phyloP scores from a whole-genome alignment of 2,888 invertebrate genomes.

The Troilus luridus region DNA sequence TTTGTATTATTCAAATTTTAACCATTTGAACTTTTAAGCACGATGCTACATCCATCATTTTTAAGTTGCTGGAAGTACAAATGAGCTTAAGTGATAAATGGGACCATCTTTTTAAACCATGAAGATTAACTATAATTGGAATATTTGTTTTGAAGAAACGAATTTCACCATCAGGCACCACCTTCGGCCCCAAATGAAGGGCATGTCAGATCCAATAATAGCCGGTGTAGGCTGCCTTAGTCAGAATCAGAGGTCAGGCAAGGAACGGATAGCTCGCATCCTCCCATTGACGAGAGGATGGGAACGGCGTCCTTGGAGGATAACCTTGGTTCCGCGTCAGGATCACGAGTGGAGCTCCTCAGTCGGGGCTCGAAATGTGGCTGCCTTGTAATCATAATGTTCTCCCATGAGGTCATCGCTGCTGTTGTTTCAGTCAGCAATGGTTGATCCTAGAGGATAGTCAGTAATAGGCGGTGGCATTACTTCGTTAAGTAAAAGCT shows the following conservation, averaged over 20 bases:
- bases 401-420: neutral
- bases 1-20: no score
- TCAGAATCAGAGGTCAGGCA: slow-evolving; percentile 10
- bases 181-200: neutral
- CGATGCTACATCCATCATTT: no score
- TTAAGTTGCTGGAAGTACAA: no score
- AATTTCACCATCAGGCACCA: neutral
- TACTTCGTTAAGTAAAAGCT: neutral
- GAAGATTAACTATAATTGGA: no score
- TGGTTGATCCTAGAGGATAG: neutral
- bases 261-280: slow-evolving; percentile 1
- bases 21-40: no score
- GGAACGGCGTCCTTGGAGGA: neutral
- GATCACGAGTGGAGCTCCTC: slow-evolving; percentile 10
- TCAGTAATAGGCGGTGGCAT: neutral
- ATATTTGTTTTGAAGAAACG: no score
- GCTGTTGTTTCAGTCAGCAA: neutral
- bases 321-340: slow-evolving; percentile 39
- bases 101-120: no score
- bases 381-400: neutral
- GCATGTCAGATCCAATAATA: slow-evolving; percentile 18
- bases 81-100: no score
- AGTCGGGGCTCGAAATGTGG: neutral
- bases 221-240: slow-evolving; percentile 11
- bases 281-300: slow-evolving; percentile 23